phyloP scores from a whole-genome alignment of 2,888 invertebrate species.

The Zaprionus obscuricornis region DNA sequence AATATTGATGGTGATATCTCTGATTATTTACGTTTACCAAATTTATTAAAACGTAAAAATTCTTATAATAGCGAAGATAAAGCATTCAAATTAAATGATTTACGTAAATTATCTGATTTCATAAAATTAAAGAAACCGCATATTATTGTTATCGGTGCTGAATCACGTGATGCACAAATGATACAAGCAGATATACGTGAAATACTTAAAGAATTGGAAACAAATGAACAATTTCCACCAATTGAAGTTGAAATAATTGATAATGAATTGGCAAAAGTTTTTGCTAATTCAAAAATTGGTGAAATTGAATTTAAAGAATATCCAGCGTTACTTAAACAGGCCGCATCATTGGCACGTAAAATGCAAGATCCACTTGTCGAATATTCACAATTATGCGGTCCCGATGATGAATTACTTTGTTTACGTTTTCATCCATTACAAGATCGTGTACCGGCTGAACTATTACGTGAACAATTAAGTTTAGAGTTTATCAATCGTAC shows the following conservation, averaged over 20 bases:
- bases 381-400: slow-evolving; percentile 97
- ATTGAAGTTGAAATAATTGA: slow-evolving; percentile 96
- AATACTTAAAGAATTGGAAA: slow-evolving; percentile 89
- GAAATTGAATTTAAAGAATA: slow-evolving; percentile 94
- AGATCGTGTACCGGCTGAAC: slow-evolving; percentile 92
- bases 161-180: slow-evolving; percentile 93
- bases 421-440: slow-evolving; percentile 95
- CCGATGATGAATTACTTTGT: slow-evolving; percentile 98
- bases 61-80: slow-evolving; percentile 88
- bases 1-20: slow-evolving; percentile 95
- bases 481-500: slow-evolving; percentile 97
- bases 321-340: slow-evolving; percentile 94
- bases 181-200: slow-evolving; percentile 91
- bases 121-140: slow-evolving; percentile 96
- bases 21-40: slow-evolving; percentile 94
- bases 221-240: slow-evolving; percentile 93
- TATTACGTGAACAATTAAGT: slow-evolving; percentile 92
- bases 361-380: slow-evolving; percentile 98
- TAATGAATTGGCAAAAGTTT: slow-evolving; percentile 96
- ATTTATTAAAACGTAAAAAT: slow-evolving; percentile 92
- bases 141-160: slow-evolving; percentile 95
- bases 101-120: slow-evolving; percentile 90
- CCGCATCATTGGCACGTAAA: slow-evolving; percentile 95
- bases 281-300: slow-evolving; percentile 95
- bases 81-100: slow-evolving; percentile 87